Conservation (phyloP, 2,888 invertebrate species). For the Agapostemon virescens region DNA sequence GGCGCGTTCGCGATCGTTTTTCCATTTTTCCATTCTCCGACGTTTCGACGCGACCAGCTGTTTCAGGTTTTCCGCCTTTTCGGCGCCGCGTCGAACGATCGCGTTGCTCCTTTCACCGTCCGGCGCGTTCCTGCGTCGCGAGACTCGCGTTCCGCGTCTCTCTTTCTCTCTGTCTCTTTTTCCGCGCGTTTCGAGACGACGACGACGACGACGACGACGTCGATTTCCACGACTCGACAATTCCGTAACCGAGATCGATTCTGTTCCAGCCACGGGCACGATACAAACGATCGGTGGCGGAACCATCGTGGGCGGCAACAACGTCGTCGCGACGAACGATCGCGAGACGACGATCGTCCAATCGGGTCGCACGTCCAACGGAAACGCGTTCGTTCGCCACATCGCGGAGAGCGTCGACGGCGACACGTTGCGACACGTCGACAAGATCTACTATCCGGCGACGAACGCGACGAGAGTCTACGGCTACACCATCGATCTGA, state of each 20-base stretch:
- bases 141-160: not conserved
- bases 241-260: not conserved
- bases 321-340: not conserved
- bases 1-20: not conserved
- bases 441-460: constrained; percentile 60
- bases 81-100: not conserved
- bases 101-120: not conserved
- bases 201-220: too few relatives aligned
- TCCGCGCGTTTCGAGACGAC: not conserved
- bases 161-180: too few relatives aligned
- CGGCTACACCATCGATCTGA: constrained; percentile 64
- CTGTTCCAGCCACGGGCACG: constrained; percentile 12
- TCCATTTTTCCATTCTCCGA: too few relatives aligned
- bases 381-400: constrained; percentile 62
- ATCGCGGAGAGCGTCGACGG: constrained; percentile 57
- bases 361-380: constrained; percentile 64
- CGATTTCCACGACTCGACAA: not conserved
- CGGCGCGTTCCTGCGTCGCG: not conserved
- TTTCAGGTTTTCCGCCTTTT: not conserved
- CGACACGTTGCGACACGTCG: constrained; percentile 61
- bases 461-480: constrained; percentile 38
- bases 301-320: not conserved
- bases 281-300: not conserved
- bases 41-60: too few relatives aligned
- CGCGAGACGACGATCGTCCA: constrained; percentile 38